Evolutionary conservation across 2,888 invertebrate genomes (phyloP), one percentile per base, ranked within the genome.

Genomic region (Anoplius nigerrimus): DNA sequence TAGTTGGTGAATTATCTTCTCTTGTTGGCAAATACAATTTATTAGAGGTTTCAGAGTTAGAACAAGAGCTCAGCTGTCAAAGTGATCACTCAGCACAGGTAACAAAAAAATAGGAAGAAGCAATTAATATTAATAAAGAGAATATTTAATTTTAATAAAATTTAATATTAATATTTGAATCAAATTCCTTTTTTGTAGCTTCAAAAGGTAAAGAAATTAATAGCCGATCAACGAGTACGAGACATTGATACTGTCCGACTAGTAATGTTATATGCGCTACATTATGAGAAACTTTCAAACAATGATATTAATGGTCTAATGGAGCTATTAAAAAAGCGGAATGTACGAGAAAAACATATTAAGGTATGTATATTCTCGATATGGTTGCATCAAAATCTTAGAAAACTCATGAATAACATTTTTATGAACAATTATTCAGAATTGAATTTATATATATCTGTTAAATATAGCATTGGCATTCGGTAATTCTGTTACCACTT

Each of bases 1-100:
- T 99, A 43, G 97, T 99, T 62, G 97, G 98, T 0, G 98, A 99
- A 90, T 90, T 99, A 75, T 98, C 98, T 0, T 91, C 95, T 18
- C 90, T 95, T 71, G 97, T 99, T 53, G 93, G 92, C 42, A 92
- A 92, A 52, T 92, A 95, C 84, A 92, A 92, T 83, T 91, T 99
- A 62, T 92, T 99, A 72, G 96, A 96, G 86, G 94, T 99, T 6
- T 97, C 97, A 0, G 98, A 98, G 90, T 88, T 97, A 62, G 98
- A 98, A 89, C 98, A 98, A 89, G 96, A 97, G 90, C 91, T 97
- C 61, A 95, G 97, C 24, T 97, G 97, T 83, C 96, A 97, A 90
- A 93, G 92, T 64, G 95, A 95, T 84, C 95, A 95, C 89, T 92
- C 94, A 15, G 91, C 92, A 54, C 96, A 96, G 84, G 88, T 95